phyloP scores from a whole-genome alignment of 2,113 vertebrate species.

The Leptobrachium ailaonicum region DNA sequence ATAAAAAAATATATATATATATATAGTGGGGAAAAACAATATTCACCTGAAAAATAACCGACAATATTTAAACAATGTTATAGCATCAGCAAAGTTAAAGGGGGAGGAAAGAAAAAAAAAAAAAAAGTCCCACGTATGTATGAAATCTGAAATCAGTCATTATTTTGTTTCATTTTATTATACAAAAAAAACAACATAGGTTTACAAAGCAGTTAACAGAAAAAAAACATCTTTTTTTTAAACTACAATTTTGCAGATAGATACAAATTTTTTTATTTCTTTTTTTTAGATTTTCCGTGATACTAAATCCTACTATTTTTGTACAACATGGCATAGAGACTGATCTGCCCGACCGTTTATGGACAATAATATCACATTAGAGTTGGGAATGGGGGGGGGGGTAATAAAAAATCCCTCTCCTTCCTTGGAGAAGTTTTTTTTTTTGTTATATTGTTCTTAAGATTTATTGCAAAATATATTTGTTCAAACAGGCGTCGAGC shows the following conservation, averaged over 20 bases:
- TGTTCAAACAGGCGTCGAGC: conserved; percentile 36
- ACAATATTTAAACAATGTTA: too few species aligned
- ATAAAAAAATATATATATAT: too few species aligned
- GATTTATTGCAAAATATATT: neutral
- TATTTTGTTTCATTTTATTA: conserved; percentile 77
- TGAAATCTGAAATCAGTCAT: too few species aligned
- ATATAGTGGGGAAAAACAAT: too few species aligned
- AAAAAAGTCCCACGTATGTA: too few species aligned
- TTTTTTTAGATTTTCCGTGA: conserved; percentile 53
- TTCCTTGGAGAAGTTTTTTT: too few species aligned
- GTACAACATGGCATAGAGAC: conserved; percentile 70
- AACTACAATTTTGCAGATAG: conserved; percentile 77
- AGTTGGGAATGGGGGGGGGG: conserved; percentile 47
- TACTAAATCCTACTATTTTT: conserved; percentile 74
- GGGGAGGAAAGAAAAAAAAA: neutral
- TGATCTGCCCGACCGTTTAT: conserved; percentile 63
- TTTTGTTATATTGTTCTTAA: too few species aligned
- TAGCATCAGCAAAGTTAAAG: too few species aligned
- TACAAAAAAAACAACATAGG: conserved; percentile 57
- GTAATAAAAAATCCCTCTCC: too few species aligned
- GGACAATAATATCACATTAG: conserved; percentile 53
- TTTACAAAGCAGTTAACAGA: conserved; percentile 79
- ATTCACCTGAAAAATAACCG: too few species aligned
- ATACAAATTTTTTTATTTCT: conserved; percentile 70
- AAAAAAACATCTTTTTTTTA: conserved; percentile 74